Conservation (phyloP, 92 coral and sea anemone genomes). For the Epizoanthus stellaris region DNA sequence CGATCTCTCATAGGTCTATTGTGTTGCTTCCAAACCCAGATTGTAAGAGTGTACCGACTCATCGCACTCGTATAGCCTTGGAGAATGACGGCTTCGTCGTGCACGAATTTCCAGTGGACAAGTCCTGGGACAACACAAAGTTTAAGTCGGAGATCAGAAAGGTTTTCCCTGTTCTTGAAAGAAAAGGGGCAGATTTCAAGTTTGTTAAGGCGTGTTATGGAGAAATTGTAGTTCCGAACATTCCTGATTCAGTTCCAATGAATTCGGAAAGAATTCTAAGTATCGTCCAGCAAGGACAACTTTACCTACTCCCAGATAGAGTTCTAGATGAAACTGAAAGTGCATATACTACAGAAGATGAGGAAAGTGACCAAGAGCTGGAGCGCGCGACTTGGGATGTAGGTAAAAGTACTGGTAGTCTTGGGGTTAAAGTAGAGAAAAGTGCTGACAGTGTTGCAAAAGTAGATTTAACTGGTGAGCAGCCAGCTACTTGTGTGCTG, state of each 20-base stretch:
- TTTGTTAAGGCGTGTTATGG: conserved; percentile 26
- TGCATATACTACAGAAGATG: no score
- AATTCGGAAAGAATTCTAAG: conserved; percentile 46
- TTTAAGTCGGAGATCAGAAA: conserved; percentile 23
- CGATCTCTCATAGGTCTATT: conserved; percentile 39
- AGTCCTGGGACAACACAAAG: conserved; percentile 8
- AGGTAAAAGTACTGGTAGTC: no score
- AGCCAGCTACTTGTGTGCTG: no score
- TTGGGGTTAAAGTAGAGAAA: no score
- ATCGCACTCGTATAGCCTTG: conserved; percentile 38
- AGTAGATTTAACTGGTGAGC: no score
- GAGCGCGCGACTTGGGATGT: no score
- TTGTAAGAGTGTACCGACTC: conserved; percentile 56
- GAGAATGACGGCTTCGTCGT: conserved; percentile 53
- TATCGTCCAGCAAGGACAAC: not conserved
- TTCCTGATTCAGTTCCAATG: conserved; percentile 42
- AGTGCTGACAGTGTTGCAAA: no score
- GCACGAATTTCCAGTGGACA: conserved; percentile 42
- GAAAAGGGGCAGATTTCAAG: conserved; percentile 21
- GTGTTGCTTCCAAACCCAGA: conserved; percentile 52
- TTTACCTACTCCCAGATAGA: no score
- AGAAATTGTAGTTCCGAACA: conserved; percentile 25
- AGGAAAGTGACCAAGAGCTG: no score
- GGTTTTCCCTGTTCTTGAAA: conserved; percentile 21
- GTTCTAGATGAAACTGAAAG: no score